Evolutionary conservation across 2,797 vertebrate species (phyloP), one percentile per base, ranked within the genome.

Genomic region (Dendrocincla tyrannina): DNA sequence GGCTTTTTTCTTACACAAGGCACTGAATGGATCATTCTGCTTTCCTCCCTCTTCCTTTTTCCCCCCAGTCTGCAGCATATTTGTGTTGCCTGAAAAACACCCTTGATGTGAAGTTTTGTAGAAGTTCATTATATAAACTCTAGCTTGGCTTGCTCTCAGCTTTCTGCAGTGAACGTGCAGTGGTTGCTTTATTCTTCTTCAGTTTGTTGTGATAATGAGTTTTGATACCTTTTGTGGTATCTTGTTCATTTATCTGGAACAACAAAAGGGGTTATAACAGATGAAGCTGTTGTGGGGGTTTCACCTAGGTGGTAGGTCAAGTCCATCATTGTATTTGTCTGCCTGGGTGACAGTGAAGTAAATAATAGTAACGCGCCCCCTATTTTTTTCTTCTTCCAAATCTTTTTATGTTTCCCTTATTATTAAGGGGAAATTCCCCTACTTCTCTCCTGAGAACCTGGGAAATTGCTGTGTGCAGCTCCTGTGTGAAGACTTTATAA

Each of bases 31-130:
- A 84, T 81, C 50, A 52, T 79, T 28, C 33, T 74, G 37, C 59
- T 91, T 76, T 60, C 49, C 63, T 74, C 32, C 13, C 32, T 79
- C 15, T 42, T 82, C 46, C 30, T 60, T 74, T 83, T 28, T 19
- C 28, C 7, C 13, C 13, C 11, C 22, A 86, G 25, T 33, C 42
- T 90, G 83, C 53, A 91, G 58, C 76, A 68, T 88, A 56, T 92
- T 84, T 96, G 32, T 33, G 32, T 79, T 86, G 62, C 80, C 39
- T 91, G 73, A 87, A 86, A 88, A 96, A 50, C 24, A 59, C 66
- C 42, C 60, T 95, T 87, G 66, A 50, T 28, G 55, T 79, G 72
- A 93, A 73, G 25, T 96, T 95, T 94, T 90, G 50, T 35, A 80
- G 50, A 55, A 81, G 37, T 83, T 95, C 33, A 68, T 72, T 85